Evolutionary conservation across 2,888 invertebrate genomes (phyloP).

Genomic region (Meliscaeva auricollis): DNA sequence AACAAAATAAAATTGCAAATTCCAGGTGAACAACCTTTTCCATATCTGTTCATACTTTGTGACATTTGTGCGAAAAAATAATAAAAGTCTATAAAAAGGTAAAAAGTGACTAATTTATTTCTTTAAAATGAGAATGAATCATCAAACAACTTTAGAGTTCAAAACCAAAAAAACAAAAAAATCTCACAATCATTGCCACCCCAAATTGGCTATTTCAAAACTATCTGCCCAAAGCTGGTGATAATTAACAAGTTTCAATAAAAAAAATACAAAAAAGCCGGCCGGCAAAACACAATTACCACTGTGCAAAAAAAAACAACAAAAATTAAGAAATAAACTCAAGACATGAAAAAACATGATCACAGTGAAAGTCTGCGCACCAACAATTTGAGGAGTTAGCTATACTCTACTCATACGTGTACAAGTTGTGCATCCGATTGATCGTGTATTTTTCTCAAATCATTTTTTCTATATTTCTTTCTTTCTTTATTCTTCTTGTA

Average conservation of each 20-base stretch:
- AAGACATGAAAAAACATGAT: conserved; percentile 44
- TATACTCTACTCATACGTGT: not conserved
- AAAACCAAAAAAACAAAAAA: not conserved
- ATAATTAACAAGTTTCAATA: conserved; percentile 61
- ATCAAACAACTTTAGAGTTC: too few relatives aligned
- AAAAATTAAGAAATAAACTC: conserved; percentile 34
- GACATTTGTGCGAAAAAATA: not conserved
- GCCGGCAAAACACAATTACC: conserved; percentile 64
- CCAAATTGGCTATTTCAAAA: conserved; percentile 5
- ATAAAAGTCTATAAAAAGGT: not conserved
- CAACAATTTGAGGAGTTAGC: conserved; percentile 5
- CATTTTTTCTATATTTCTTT: conserved; percentile 21
- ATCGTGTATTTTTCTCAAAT: conserved; percentile 52
- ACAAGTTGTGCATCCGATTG: conserved; percentile 41
- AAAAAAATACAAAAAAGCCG: conserved; percentile 46
- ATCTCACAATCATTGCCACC: conserved; percentile 2
- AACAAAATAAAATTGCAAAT: not conserved
- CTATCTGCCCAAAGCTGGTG: conserved; percentile 16
- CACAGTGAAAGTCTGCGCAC: conserved; percentile 68
- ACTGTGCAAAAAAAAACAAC: conserved; percentile 47
- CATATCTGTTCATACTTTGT: not conserved
- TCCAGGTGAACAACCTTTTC: not conserved
- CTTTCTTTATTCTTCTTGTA: conserved; percentile 2
- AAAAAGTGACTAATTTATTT: not conserved
- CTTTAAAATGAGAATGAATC: not conserved